A percentile compares a stretch with the other conserved stretches of the same genome.
Evolutionary conservation across 2,113 vertebrate species (phyloP).

Genomic region (Elgaria multicarinata): DNA sequence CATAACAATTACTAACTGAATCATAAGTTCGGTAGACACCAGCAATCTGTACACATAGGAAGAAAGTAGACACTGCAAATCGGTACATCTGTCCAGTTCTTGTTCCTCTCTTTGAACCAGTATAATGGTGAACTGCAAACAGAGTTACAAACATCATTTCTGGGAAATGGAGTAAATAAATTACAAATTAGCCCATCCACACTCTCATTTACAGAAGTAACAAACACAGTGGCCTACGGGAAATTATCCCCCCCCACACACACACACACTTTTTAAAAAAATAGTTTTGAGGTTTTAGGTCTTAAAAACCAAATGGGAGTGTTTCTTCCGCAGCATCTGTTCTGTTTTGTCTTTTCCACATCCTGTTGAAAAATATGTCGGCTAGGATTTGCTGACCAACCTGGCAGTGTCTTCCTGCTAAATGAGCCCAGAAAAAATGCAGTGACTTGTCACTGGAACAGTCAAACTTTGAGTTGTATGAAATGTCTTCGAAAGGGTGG

Average conservation of each 20-base stretch:
- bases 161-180: background rate
- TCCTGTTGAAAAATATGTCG: constrained; percentile 62
- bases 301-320: background rate
- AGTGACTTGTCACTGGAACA: background rate
- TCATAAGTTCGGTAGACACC: background rate
- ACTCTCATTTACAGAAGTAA: background rate
- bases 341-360: constrained; percentile 64
- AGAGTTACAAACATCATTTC: background rate
- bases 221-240: too few species aligned
- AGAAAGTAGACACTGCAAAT: background rate
- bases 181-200: background rate
- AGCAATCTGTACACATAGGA: background rate
- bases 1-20: background rate
- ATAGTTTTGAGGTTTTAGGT: background rate
- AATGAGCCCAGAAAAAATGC: background rate
- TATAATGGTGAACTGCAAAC: background rate
- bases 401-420: background rate
- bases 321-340: constrained; percentile 39
- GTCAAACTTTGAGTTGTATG: background rate
- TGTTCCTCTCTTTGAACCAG: background rate
- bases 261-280: background rate
- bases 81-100: background rate
- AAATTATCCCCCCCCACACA: background rate
- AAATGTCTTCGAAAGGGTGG: background rate
- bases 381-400: background rate